These are phyloP conservation scores for Cottoperca gobio DNA, from an alignment of 2,797 vertebrate genomes.

Conservation along the genomic window DNA sequence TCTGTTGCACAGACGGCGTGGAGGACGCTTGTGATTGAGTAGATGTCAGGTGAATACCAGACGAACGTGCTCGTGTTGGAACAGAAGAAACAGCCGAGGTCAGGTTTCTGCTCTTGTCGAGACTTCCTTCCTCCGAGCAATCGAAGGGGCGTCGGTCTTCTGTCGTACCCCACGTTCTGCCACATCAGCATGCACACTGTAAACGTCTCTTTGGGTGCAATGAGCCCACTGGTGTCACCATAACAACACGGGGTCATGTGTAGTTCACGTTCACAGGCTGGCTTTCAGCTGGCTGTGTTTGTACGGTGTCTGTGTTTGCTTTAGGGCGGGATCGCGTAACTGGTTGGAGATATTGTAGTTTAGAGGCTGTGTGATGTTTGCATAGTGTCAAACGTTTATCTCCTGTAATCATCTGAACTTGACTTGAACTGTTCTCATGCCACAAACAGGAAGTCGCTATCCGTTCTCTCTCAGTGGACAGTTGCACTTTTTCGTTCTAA, in stretches of 20 bases:
- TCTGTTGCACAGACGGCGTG: neutral
- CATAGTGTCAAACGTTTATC: no score
- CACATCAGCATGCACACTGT: slow-evolving; percentile 32
- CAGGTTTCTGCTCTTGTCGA: slow-evolving; percentile 40
- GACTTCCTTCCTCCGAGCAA: slow-evolving; percentile 68
- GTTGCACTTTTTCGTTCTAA: neutral
- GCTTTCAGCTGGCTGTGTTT: slow-evolving; percentile 9
- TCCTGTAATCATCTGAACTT: slow-evolving; percentile 10
- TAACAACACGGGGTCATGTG: slow-evolving; percentile 29
- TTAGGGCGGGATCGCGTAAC: neutral
- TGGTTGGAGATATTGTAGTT: neutral
- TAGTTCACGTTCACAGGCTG: slow-evolving; percentile 34
- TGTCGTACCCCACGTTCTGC: slow-evolving; percentile 46
- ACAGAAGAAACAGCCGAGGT: slow-evolving; percentile 25
- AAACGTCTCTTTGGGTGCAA: slow-evolving; percentile 10
- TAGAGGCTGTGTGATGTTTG: neutral
- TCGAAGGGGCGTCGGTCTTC: slow-evolving; percentile 64
- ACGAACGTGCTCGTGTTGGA: slow-evolving; percentile 30
- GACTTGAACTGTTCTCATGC: neutral
- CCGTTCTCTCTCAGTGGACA: neutral
- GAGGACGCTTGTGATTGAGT: neutral
- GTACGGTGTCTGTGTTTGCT: neutral
- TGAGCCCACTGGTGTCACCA: slow-evolving; percentile 35
- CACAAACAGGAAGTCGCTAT: slow-evolving; percentile 18
- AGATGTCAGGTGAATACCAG: slow-evolving; percentile 11